Conservation (phyloP, 2,797 vertebrate species). For the Poecilia gillii region DNA sequence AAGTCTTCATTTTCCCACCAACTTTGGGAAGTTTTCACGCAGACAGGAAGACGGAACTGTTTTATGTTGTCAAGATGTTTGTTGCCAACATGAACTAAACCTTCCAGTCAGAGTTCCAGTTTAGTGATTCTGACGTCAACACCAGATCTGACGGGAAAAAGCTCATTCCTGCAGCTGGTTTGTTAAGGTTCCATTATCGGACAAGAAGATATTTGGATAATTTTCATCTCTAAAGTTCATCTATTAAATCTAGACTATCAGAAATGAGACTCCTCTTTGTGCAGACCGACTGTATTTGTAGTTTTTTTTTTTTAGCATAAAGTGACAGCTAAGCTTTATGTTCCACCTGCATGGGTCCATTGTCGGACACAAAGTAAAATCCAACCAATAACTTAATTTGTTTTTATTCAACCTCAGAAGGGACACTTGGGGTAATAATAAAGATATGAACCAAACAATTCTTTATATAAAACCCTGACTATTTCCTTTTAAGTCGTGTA, state of each 20-base stretch:
- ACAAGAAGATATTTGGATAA: background rate
- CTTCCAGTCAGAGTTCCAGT: background rate
- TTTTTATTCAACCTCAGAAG: background rate
- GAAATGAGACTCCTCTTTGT: background rate
- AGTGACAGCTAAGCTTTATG: background rate
- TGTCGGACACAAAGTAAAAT: background rate
- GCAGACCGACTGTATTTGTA: background rate
- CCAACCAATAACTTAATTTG: background rate
- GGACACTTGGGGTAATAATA: accelerated
- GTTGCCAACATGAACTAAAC: background rate
- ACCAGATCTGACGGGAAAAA: background rate
- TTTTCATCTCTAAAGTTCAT: background rate
- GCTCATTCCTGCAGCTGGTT: background rate
- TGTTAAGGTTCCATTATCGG: conserved; percentile 3
- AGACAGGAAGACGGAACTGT: background rate
- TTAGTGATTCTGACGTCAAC: background rate
- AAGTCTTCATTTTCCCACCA: background rate
- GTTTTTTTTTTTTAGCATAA: background rate
- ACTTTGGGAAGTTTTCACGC: background rate
- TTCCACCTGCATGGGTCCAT: background rate
- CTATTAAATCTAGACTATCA: background rate
- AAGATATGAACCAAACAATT: too few species aligned
- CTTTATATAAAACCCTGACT: background rate
- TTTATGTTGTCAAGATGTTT: background rate
- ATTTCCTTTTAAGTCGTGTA: too few species aligned